Base-by-base conservation (phyloP, 1,140 invertebrate species). In the Drosophila subobscura region DNA sequence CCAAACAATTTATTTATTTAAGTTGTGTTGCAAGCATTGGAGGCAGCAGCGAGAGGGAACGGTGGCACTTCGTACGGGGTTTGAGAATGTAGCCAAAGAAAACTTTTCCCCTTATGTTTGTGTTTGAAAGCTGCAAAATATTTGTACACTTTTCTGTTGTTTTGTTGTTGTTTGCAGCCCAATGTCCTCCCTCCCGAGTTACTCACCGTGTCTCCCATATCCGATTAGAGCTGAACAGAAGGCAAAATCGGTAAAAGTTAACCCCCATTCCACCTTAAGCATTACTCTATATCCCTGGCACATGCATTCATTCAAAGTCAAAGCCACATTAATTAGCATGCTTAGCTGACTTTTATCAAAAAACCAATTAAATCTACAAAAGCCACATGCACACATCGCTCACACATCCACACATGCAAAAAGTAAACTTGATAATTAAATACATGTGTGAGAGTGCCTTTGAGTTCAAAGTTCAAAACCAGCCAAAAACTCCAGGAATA, bases 321-420 rank as follows among this genome's bases (percentile, higher is more conserved):
- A 76, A 75, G 73, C 57, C 72, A 67, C 83, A 81, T 76, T 88
- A 88, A 88, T 88, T 88, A 88, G 71, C 79, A 88, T 88, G 83
- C 84, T 80, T 83, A 89, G 83, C 72, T 89, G 64, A 88, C 75
- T 86, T 88, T 88, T 88, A 89, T 88, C 72, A 88, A 89, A 85
- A 37, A 88, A 89, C 83, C 83, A 88, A 88, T 88, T 88, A 88
- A 88, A 67, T 72, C 64, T 60, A 56, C 72, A 73, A 66, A 37
- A 63, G 45, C 50, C 50, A 49, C 42, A 70, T 1, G 57, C 52
- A 59, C 20, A 51, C 54, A 41, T 8, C 53, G 42, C 25, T 46
- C 23, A 41, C 45, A 59, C 29, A 52, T n/a, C n/a, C 29, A 47
- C 65, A 37, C 22, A 44, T 27, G 45, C 60, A 50, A 42, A 68